Conservation (phyloP, 2,113 vertebrate species). For the Pleuronectes platessa region DNA sequence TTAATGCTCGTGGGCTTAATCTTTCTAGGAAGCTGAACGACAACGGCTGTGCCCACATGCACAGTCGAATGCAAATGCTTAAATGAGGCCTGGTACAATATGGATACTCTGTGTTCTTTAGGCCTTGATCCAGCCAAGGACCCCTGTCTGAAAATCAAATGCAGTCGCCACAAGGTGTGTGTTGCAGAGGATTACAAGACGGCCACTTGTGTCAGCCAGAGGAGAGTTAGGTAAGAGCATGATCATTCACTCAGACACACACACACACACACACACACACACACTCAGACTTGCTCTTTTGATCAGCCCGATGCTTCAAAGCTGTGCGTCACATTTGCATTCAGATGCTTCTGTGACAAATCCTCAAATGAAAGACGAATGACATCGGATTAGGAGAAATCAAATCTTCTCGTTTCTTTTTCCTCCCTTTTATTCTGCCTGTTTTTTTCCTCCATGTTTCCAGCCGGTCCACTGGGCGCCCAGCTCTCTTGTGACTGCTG, state of each 20-base stretch:
- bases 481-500: constrained; percentile 58
- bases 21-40: constrained; percentile 22
- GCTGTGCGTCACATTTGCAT: constrained; percentile 6
- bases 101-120: constrained; percentile 66
- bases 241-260: background rate
- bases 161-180: constrained; percentile 94
- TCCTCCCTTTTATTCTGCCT: background rate
- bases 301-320: background rate
- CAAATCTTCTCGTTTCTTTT: constrained; percentile 8
- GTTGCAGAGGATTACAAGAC: constrained; percentile 91
- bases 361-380: constrained; percentile 27
- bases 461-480: constrained; percentile 38
- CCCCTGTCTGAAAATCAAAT: constrained; percentile 96
- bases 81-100: background rate
- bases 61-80: background rate
- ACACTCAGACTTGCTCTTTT: background rate
- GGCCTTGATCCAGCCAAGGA: constrained; percentile 93
- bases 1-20: background rate
- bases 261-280: background rate
- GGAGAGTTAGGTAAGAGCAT: constrained; percentile 83
- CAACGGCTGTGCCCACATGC: constrained; percentile 4
- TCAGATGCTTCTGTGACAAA: constrained; percentile 26
- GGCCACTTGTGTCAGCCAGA: constrained; percentile 91
- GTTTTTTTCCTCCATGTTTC: background rate
- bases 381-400: constrained; percentile 15